Evolutionary conservation across 2,113 vertebrate species (phyloP).

Genomic region (Colossoma macropomum): DNA sequence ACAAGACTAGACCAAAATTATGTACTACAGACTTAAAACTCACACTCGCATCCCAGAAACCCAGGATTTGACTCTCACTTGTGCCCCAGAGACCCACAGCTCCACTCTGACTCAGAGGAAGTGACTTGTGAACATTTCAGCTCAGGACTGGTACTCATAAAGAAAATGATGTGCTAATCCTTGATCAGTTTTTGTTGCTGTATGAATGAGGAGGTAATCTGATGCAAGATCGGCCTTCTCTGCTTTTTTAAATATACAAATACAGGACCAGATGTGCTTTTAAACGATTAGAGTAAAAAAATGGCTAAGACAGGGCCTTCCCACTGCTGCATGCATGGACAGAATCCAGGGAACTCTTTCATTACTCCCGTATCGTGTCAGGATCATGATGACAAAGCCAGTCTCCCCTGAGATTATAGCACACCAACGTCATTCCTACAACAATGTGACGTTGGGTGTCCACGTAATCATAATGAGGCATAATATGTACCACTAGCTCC

Average conservation of each 20-base stretch:
- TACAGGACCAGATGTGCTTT: background rate
- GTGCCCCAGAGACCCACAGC: no score
- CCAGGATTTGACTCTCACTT: no score
- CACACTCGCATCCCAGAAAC: no score
- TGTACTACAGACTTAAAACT: no score
- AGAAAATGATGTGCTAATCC: background rate
- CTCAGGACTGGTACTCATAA: background rate
- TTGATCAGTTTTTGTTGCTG: background rate
- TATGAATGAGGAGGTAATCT: background rate
- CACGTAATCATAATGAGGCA: background rate
- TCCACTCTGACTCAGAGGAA: no score
- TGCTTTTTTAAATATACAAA: background rate
- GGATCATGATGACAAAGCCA: background rate
- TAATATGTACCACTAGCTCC: background rate
- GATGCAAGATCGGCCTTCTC: background rate
- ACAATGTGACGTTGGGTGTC: background rate
- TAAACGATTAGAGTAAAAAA: background rate
- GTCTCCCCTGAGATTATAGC: background rate
- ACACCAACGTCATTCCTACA: constrained; percentile 8
- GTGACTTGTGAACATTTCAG: no score
- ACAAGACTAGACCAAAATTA: no score
- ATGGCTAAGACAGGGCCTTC: background rate
- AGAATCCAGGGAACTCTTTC: background rate
- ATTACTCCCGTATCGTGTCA: background rate
- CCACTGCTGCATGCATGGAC: background rate